Percentiles rank a stretch among this genome's conserved stretches.
Conservation (phyloP, 2,888 invertebrate species). For the Lysandra coridon region DNA sequence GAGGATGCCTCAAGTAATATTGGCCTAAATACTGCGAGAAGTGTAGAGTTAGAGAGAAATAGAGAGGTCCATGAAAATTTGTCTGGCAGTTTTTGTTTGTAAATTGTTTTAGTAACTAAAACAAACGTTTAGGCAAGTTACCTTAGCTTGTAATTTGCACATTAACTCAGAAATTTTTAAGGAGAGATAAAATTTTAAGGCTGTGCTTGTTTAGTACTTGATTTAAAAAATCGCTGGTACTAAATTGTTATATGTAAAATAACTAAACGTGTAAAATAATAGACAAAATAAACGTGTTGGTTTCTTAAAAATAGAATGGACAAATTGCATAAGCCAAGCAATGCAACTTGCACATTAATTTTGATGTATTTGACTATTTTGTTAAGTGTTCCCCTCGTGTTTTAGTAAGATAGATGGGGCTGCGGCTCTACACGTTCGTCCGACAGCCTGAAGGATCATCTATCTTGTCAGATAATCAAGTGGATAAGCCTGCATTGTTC, state of each 20-base stretch:
- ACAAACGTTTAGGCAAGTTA: too few species aligned
- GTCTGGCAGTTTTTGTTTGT: not conserved
- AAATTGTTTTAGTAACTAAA: too few species aligned
- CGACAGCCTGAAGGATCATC: conserved; percentile 6
- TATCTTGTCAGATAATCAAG: conserved; percentile 1
- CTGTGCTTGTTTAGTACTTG: too few species aligned
- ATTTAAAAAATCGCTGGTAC: too few species aligned
- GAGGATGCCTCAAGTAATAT: conserved; percentile 10
- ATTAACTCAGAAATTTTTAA: too few species aligned
- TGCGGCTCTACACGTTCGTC: not conserved
- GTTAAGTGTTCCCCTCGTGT: not conserved
- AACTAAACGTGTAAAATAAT: not conserved
- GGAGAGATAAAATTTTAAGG: too few species aligned
- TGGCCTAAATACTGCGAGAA: conserved; percentile 17
- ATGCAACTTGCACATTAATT: not conserved
- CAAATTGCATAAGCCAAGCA: not conserved
- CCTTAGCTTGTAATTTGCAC: too few species aligned
- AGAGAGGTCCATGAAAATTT: not conserved
- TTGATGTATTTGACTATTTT: not conserved
- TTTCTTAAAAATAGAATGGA: not conserved
- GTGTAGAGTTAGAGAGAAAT: not conserved
- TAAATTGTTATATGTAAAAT: too few species aligned
- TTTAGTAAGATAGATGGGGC: conserved; percentile 14
- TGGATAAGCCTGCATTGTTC: conserved; percentile 17
- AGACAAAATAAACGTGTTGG: not conserved